Conservation (phyloP, 2,113 vertebrate species). For the Dryoscopus gambensis region DNA sequence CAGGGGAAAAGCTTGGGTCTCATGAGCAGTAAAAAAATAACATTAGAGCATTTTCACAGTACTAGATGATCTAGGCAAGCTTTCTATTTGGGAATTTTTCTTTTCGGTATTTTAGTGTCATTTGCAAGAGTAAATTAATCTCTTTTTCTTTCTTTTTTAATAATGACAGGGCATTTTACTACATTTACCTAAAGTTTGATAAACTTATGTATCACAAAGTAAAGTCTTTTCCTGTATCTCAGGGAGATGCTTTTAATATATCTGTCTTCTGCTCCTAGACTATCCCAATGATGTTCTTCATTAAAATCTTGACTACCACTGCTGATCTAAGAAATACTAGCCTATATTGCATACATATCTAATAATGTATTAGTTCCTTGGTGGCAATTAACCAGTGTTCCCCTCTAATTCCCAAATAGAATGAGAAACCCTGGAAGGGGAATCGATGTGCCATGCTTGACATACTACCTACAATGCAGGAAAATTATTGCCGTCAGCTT, state of each 20-base stretch:
- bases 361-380: not conserved
- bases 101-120: not conserved
- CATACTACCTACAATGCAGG: not conserved
- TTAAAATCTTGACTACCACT: not conserved
- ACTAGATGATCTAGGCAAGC: not conserved
- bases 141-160: not conserved
- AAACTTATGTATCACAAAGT: not conserved
- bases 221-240: not conserved
- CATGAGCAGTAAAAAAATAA: not conserved
- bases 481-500: rapidly evolving
- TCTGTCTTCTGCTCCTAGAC: not conserved
- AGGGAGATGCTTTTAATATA: not conserved
- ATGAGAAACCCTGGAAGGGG: not conserved
- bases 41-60: not conserved
- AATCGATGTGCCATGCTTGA: rapidly evolving
- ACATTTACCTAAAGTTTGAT: not conserved
- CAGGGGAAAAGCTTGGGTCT: not conserved
- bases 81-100: not conserved
- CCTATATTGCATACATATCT: not conserved
- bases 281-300: not conserved
- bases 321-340: not conserved
- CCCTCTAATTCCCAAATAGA: not conserved
- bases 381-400: not conserved
- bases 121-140: not conserved
- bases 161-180: not conserved